Evolutionary conservation across 35 echinoderm and acorn worm species (phyloP).

Genomic region (Lytechinus pictus): DNA sequence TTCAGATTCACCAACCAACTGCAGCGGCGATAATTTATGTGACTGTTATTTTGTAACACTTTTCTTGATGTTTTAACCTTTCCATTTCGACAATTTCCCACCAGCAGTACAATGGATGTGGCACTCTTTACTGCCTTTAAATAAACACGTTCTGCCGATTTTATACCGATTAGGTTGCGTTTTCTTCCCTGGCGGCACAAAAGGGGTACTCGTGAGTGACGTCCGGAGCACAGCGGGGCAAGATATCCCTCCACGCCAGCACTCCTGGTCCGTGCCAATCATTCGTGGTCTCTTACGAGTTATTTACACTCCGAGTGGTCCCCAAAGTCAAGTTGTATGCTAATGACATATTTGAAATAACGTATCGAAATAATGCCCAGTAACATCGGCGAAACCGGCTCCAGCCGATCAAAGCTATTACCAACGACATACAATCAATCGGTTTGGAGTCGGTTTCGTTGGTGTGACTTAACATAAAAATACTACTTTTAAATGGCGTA

Average conservation of each 20-base stretch:
- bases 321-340: not conserved
- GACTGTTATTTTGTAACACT: constrained; percentile 13
- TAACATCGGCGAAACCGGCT: no score
- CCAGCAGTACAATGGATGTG: not conserved
- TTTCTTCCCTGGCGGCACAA: constrained; percentile 1
- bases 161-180: not conserved
- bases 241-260: not conserved
- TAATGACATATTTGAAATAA: not conserved
- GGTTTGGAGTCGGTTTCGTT: no score
- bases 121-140: not conserved
- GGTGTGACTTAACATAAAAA: not conserved
- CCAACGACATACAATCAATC: no score
- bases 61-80: constrained; percentile 36
- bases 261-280: not conserved
- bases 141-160: constrained; percentile 5
- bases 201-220: not conserved
- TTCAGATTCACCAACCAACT: not conserved
- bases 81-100: constrained; percentile 42
- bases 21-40: constrained; percentile 17
- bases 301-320: not conserved
- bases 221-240: not conserved
- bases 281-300: not conserved
- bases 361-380: not conserved
- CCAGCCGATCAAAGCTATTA: no score
- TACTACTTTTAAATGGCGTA: not conserved